These are phyloP conservation scores for Anniella stebbinsi DNA, from an alignment of 2,797 vertebrate genomes.

Conservation along the genomic window DNA sequence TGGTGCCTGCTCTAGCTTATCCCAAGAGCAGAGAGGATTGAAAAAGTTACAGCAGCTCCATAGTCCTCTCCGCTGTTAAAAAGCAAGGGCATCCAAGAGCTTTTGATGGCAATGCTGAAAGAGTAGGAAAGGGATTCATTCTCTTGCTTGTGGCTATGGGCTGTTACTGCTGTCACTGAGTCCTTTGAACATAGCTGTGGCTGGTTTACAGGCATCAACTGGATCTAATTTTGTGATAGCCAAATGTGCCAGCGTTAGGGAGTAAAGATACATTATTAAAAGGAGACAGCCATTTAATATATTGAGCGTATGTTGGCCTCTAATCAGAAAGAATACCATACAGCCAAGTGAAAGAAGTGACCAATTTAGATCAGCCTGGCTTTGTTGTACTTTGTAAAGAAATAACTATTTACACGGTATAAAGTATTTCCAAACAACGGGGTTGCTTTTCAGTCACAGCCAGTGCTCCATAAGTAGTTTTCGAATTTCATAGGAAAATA, in stretches of 20 bases:
- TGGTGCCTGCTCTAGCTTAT: background rate
- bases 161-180: background rate
- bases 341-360: background rate
- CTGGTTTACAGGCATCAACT: background rate
- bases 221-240: background rate
- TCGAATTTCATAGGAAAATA: background rate
- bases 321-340: background rate
- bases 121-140: too few relatives aligned
- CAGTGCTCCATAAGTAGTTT: background rate
- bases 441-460: background rate
- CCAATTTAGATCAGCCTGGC: background rate
- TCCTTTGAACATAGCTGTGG: background rate
- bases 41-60: background rate
- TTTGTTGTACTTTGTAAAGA: background rate
- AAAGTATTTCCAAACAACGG: slow-evolving; percentile 6
- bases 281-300: background rate
- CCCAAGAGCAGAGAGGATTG: background rate
- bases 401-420: background rate
- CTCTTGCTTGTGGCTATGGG: background rate
- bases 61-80: background rate
- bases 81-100: background rate
- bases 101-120: background rate
- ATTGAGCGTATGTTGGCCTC: background rate
- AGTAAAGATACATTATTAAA: background rate
- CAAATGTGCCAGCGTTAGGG: background rate